A percentile compares a stretch with the other conserved stretches of the same genome.
phyloP scores from a whole-genome alignment of 1,140 invertebrate genomes.

The Vanessa tameamea region DNA sequence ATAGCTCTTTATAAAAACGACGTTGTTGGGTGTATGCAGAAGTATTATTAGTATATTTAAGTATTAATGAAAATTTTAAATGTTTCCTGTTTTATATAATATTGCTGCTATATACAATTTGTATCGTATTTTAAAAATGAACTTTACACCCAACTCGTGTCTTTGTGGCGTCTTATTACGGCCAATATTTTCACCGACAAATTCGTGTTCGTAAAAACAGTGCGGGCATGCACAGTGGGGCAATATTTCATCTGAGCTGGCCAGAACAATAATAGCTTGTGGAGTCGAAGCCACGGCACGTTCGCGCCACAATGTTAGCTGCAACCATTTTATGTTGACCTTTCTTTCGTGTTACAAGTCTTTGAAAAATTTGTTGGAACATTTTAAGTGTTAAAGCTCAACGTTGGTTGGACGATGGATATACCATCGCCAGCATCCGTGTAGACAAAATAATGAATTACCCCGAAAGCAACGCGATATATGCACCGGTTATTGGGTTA shows the following conservation, averaged over 20 bases:
- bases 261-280: slow-evolving; percentile 78
- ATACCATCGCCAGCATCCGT: slow-evolving; percentile 74
- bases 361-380: slow-evolving; percentile 16
- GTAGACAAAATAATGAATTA: slow-evolving; percentile 80
- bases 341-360: slow-evolving; percentile 38
- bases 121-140: slow-evolving; percentile 29
- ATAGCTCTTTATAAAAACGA: background rate
- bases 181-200: slow-evolving; percentile 73
- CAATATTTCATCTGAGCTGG: slow-evolving; percentile 79
- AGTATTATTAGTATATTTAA: no score
- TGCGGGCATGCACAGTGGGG: slow-evolving; percentile 70
- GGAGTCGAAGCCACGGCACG: slow-evolving; percentile 78
- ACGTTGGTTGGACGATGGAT: slow-evolving; percentile 48
- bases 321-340: slow-evolving; percentile 52
- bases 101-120: background rate
- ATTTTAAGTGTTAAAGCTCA: slow-evolving; percentile 43
- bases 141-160: slow-evolving; percentile 62
- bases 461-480: slow-evolving; percentile 77
- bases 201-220: slow-evolving; percentile 74
- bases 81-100: no score
- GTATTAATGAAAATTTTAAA: no score
- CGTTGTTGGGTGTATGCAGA: background rate
- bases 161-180: slow-evolving; percentile 69
- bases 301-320: slow-evolving; percentile 75
- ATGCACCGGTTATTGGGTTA: slow-evolving; percentile 75